Percentiles rank a stretch among this genome's conserved stretches.
These are phyloP conservation scores for Venturia canescens DNA, from an alignment of 1,140 invertebrate species.

Conservation along the genomic window DNA sequence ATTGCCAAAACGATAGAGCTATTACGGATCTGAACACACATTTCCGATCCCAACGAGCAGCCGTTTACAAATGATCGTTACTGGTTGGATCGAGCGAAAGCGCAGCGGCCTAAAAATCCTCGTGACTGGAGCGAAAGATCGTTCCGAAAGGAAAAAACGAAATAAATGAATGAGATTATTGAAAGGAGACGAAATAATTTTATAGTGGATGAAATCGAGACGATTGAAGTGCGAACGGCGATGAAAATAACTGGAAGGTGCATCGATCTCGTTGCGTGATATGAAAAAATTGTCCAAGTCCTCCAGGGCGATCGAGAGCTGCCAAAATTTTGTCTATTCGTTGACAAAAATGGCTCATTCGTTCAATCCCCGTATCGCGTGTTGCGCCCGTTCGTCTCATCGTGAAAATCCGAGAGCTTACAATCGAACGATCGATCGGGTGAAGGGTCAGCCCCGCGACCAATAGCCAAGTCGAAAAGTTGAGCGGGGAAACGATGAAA, in stretches of 20 bases:
- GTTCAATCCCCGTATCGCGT: neutral
- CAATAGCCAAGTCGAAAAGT: slow-evolving; percentile 11
- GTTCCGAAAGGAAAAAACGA: neutral
- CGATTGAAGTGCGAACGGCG: neutral
- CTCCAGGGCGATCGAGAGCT: neutral
- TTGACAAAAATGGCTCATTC: neutral
- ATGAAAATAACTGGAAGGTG: neutral
- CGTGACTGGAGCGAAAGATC: neutral
- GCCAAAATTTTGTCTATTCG: neutral
- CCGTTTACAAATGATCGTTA: neutral
- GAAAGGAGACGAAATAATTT: neutral
- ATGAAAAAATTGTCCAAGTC: neutral
- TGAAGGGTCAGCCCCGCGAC: neutral
- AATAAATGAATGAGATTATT: neutral
- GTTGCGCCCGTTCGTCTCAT: neutral
- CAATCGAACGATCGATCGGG: slow-evolving; percentile 6
- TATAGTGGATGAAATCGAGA: neutral
- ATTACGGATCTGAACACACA: neutral
- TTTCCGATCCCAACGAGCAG: neutral
- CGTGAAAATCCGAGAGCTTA: slow-evolving; percentile 6
- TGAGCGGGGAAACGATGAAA: neutral
- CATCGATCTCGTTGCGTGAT: neutral
- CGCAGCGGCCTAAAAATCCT: neutral
- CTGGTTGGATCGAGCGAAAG: neutral
- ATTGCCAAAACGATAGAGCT: neutral